phyloP scores from a whole-genome alignment of 2,113 vertebrate species.

The Ochotona curzoniae region DNA sequence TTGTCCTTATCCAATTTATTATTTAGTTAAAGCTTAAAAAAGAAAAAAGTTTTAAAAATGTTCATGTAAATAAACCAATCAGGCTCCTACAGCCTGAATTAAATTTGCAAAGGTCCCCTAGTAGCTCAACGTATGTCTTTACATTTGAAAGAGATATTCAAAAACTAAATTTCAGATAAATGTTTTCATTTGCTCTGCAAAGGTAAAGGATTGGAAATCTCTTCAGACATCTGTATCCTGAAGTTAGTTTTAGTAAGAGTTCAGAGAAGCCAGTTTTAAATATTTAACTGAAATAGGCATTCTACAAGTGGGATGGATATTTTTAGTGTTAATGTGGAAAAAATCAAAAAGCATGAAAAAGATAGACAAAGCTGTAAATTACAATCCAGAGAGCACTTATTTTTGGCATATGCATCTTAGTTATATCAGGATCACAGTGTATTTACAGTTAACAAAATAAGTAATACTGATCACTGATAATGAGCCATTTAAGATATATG shows the following conservation, averaged over 20 bases:
- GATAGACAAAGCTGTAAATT: neutral
- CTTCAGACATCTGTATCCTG: neutral
- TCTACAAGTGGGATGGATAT: neutral
- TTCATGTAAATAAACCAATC: neutral
- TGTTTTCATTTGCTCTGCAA: conserved; percentile 5
- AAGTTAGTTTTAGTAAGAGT: neutral
- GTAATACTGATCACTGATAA: neutral
- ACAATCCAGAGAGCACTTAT: neutral
- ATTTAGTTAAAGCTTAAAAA: neutral
- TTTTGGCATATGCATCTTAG: neutral
- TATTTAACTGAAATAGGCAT: neutral
- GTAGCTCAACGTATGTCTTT: neutral
- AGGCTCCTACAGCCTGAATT: neutral
- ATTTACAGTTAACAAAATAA: conserved; percentile 1
- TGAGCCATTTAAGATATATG: neutral
- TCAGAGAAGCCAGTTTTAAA: conserved; percentile 4
- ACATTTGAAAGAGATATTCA: neutral
- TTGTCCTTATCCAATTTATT: no score
- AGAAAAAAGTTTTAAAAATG: conserved; percentile 25
- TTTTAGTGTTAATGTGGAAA: neutral
- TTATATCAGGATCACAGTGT: neutral
- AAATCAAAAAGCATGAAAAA: neutral
- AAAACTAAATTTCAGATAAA: neutral
- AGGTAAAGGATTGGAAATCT: neutral
- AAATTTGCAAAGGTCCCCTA: neutral